Base-by-base conservation (phyloP, 2,113 vertebrate genomes). In the Tachuris rubrigastra region DNA sequence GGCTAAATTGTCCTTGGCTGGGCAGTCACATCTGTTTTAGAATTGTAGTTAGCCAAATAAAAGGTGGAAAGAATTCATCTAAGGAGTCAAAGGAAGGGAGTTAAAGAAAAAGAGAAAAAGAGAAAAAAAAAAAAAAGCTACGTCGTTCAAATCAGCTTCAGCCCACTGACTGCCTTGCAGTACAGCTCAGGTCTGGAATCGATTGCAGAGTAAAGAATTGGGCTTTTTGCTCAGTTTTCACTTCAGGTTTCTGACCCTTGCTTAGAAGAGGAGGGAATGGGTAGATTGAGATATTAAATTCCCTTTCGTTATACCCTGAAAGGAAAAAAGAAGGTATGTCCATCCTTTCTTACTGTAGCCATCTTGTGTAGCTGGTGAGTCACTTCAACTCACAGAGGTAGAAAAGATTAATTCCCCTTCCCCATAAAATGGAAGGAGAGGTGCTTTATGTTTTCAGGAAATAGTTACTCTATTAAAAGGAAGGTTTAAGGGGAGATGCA, bases 1-100 rank as follows among this genome's bases (percentile, higher is more conserved):
- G 79, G 93, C 94, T 94, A 97, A 97, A 97, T 97, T 90, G 96
- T 91, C 95, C 89, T 97, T 96, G 91, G 72, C 87, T 85, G 76
- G 86, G 84, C 83, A 96, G 73, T 88, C 90, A 80, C 88, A 74
- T 95, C 93, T 97, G 76, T 23, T 95, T 91, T 59, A 80, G 72
- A 58, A 65, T n/a, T 84, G 52, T 87, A 60, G 74, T 93, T 93
- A 95, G 94, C 67, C 53, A 85, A 96, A 94, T 96, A 92, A 90
- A 96, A 92, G 39, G 71, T 87, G 66, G 80, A 80, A 96, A 31
- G 37, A 59, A 78, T 93, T 73, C 37, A 85, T 83, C 58, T 44
- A 86, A 80, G n/a, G 19, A 78, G 52, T 20, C 19, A 49, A 75
- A 87, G 65, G 47, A 68, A 65, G 30, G 2, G 11, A 65, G 41